Conservation (phyloP, 2,797 vertebrate genomes). For the Thripadectes ignobilis region DNA sequence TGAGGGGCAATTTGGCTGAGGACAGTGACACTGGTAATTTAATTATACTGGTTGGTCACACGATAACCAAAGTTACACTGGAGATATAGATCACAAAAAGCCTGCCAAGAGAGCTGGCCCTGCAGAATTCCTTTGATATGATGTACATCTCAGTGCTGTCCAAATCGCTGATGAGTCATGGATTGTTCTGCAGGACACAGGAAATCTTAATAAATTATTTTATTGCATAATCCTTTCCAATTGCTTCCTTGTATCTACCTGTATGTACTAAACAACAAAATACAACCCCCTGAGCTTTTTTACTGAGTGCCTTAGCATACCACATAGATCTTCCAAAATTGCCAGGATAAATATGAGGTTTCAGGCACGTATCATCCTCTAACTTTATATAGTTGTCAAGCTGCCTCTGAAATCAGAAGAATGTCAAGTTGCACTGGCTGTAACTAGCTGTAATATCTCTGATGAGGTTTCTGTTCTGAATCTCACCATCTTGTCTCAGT, state of each 20-base stretch:
- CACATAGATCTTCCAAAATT: background rate
- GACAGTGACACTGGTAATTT: background rate
- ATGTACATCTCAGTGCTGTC: slow-evolving; percentile 17
- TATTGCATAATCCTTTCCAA: background rate
- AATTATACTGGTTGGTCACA: slow-evolving; percentile 41
- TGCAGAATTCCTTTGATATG: slow-evolving; percentile 65
- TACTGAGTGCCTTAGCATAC: background rate
- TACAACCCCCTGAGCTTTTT: background rate
- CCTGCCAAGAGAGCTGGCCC: slow-evolving; percentile 43
- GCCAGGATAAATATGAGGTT: background rate
- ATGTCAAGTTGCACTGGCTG: background rate
- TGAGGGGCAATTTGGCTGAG: background rate
- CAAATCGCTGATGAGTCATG: background rate
- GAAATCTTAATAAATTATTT: slow-evolving; percentile 13
- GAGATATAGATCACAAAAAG: slow-evolving; percentile 36
- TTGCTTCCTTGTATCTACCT: background rate
- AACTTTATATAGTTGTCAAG: background rate
- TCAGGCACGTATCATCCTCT: background rate
- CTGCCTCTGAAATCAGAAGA: background rate
- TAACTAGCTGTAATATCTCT: background rate
- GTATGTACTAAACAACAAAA: background rate
- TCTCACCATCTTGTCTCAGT: background rate
- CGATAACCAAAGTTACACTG: background rate
- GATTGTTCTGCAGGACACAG: slow-evolving; percentile 23
- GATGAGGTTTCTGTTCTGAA: background rate